A percentile compares a stretch with the other conserved stretches of the same genome.
phyloP scores from a whole-genome alignment of 1,140 invertebrate species.

The Pachypeltis micranthus region DNA sequence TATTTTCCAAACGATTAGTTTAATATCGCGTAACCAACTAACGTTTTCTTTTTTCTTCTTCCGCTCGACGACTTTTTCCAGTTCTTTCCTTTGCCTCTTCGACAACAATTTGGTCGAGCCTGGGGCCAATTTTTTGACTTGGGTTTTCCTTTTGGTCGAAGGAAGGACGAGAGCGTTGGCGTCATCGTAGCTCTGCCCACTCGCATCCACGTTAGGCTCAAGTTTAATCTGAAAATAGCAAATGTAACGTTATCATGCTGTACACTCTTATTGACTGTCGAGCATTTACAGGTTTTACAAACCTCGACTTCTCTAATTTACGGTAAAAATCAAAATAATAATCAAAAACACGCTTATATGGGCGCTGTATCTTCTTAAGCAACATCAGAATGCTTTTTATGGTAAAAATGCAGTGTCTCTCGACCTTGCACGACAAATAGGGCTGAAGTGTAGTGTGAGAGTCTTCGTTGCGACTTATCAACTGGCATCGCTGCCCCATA shows the following conservation, averaged over 20 bases:
- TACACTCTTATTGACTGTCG: neutral
- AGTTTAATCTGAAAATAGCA: conserved; percentile 46
- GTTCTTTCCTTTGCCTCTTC: conserved; percentile 72
- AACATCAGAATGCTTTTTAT: neutral
- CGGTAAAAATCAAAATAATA: neutral
- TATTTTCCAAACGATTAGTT: no score
- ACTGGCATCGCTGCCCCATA: no score
- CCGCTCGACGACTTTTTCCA: conserved; percentile 75
- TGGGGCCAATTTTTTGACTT: conserved; percentile 43
- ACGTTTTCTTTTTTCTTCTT: conserved; percentile 83
- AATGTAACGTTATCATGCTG: neutral
- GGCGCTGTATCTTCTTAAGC: no score
- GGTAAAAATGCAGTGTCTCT: neutral
- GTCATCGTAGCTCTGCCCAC: conserved; percentile 49
- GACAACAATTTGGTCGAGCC: conserved; percentile 55
- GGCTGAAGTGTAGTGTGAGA: no score
- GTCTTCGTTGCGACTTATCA: no score
- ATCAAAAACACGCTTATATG: no score
- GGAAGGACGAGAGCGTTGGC: conserved; percentile 71
- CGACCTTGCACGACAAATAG: no score
- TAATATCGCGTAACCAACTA: no score
- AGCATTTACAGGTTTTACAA: neutral
- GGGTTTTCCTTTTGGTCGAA: conserved; percentile 66
- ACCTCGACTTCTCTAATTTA: neutral
- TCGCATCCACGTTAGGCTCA: conserved; percentile 38